These are phyloP conservation scores for Hephaestus fuliginosus DNA, from an alignment of 2,797 vertebrate genomes.

Conservation along the genomic window DNA sequence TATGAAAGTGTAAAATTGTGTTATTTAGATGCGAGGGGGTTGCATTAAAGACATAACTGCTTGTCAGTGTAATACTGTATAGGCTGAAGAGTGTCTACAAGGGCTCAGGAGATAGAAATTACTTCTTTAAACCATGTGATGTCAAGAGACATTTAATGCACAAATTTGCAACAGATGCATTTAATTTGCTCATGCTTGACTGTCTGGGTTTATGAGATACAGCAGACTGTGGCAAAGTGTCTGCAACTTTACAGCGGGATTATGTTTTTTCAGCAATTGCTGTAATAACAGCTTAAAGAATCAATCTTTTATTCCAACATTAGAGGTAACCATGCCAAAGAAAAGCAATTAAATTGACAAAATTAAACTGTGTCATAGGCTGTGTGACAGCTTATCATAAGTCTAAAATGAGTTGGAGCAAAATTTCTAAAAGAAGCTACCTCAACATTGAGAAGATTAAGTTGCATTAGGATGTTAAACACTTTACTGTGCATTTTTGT, in stretches of 20 bases:
- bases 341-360: constrained; percentile 58
- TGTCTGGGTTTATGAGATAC: constrained; percentile 46
- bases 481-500: constrained; percentile 23
- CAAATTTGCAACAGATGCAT: constrained; percentile 41
- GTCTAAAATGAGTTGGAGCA: constrained; percentile 36
- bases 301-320: constrained; percentile 53
- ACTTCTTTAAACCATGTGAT: constrained; percentile 30
- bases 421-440: constrained; percentile 12
- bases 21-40: constrained; percentile 1
- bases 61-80: constrained; percentile 6
- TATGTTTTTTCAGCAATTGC: constrained; percentile 24
- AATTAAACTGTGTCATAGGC: constrained; percentile 33
- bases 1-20: constrained; percentile 4
- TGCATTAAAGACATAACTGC: neutral
- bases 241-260: constrained; percentile 46
- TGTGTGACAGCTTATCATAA: constrained; percentile 21
- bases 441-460: constrained; percentile 31
- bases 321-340: constrained; percentile 37
- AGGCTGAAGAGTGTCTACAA: constrained; percentile 19
- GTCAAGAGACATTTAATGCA: constrained; percentile 41
- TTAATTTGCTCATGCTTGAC: constrained; percentile 39
- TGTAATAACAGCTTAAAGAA: constrained; percentile 46
- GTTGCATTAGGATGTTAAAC: constrained; percentile 24
- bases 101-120: neutral
- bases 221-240: constrained; percentile 36